phyloP scores from a whole-genome alignment of 2,888 invertebrate species.

The Ganaspis brasiliensis region DNA sequence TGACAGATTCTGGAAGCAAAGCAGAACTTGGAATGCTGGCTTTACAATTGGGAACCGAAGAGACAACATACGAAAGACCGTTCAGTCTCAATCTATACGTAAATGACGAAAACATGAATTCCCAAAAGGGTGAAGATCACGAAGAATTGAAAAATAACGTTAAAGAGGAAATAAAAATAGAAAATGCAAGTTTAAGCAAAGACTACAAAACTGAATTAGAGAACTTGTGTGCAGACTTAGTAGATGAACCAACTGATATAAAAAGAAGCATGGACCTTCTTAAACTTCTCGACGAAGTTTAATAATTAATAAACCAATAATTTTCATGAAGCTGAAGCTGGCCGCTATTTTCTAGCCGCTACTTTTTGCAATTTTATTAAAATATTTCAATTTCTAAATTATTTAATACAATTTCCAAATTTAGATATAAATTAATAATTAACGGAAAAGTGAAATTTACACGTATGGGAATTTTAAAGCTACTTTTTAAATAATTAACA shows the following conservation, averaged over 20 bases:
- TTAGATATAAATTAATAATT: too few relatives aligned
- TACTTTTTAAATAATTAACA: too few relatives aligned
- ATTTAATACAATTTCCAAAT: too few relatives aligned
- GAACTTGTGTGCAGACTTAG: slow-evolving; percentile 69
- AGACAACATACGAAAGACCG: slow-evolving; percentile 63
- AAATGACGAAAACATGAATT: slow-evolving; percentile 29
- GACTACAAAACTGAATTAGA: slow-evolving; percentile 66
- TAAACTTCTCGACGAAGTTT: slow-evolving; percentile 72
- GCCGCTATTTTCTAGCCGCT: slow-evolving; percentile 14
- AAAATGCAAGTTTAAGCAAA: slow-evolving; percentile 60
- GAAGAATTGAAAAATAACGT: slow-evolving; percentile 56
- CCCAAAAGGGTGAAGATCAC: slow-evolving; percentile 11
- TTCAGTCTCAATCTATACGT: slow-evolving; percentile 61
- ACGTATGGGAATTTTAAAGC: too few relatives aligned
- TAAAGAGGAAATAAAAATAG: slow-evolving; percentile 51
- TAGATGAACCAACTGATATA: slow-evolving; percentile 61
- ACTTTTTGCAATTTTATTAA: too few relatives aligned
- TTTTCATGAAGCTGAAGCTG: too few relatives aligned
- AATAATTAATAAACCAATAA: too few relatives aligned
- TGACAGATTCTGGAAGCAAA: slow-evolving; percentile 3
- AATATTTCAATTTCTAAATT: neutral
- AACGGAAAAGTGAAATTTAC: too few relatives aligned
- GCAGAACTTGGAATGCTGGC: slow-evolving; percentile 72
- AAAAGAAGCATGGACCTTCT: slow-evolving; percentile 69
- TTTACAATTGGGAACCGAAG: slow-evolving; percentile 72